Evolutionary conservation across 2,888 invertebrate genomes (phyloP).

Genomic region (Macrophya annulata): DNA sequence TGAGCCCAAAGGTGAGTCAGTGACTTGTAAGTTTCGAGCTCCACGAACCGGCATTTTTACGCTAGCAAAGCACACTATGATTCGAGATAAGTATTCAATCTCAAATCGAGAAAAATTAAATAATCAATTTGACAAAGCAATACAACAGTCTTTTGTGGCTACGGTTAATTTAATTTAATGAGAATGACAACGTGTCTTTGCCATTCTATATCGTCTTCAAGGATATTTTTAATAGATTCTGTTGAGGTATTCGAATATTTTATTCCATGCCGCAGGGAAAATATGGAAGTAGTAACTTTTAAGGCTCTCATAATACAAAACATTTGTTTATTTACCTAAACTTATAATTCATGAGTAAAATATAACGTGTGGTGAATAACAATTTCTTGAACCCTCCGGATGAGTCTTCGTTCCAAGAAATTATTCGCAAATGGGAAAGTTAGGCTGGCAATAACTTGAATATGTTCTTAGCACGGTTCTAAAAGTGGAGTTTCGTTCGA

Average conservation of each 20-base stretch:
- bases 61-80: background rate
- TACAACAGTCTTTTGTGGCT: background rate
- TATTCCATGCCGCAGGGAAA: background rate
- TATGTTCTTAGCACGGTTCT: background rate
- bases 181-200: background rate
- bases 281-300: background rate
- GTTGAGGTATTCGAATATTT: background rate
- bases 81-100: constrained; percentile 19
- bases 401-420: constrained; percentile 9
- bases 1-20: constrained; percentile 57
- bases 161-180: background rate
- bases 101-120: background rate
- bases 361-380: background rate
- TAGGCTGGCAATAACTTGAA: background rate
- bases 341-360: background rate
- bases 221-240: background rate
- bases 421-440: background rate
- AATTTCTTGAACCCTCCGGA: background rate
- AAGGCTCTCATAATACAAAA: background rate
- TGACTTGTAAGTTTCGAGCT: constrained; percentile 39
- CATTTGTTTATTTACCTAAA: background rate
- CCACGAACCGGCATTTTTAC: background rate
- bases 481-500: background rate
- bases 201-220: background rate
- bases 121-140: background rate